A percentile compares a stretch with the other conserved stretches of the same genome.
phyloP scores from a whole-genome alignment of 2,797 vertebrate species.

The Lutjanus argentimaculatus region DNA sequence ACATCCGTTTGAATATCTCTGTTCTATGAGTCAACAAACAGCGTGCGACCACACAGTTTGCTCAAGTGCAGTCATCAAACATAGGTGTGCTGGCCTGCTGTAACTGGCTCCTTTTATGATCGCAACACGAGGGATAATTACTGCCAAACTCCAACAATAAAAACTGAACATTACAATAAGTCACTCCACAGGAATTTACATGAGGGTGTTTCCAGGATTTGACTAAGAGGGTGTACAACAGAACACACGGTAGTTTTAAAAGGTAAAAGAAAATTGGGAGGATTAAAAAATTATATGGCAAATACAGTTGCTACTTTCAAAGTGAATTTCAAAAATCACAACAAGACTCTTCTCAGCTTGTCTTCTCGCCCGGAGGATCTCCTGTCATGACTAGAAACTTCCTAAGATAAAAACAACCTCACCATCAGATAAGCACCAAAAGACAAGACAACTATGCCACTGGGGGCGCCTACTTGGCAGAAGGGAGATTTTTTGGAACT shows the following conservation, averaged over 20 bases:
- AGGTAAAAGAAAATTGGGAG: not conserved
- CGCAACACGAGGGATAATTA: slow-evolving; percentile 5
- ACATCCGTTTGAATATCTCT: slow-evolving; percentile 4
- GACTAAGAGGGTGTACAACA: not conserved
- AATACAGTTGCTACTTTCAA: not conserved
- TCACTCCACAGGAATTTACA: slow-evolving; percentile 62
- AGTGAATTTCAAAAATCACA: slow-evolving; percentile 29
- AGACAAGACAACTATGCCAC: slow-evolving; percentile 37
- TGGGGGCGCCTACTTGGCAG: slow-evolving; percentile 32
- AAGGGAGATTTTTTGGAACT: slow-evolving; percentile 43
- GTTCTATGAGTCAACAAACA: slow-evolving; percentile 27
- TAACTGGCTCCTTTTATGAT: slow-evolving; percentile 46
- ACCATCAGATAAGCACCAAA: slow-evolving; percentile 61
- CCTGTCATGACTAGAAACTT: slow-evolving; percentile 53
- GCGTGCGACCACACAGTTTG: slow-evolving; percentile 6
- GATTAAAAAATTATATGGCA: slow-evolving; percentile 24
- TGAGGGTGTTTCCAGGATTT: slow-evolving; percentile 32
- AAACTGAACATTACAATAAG: slow-evolving; percentile 55
- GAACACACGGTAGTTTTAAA: slow-evolving; percentile 12
- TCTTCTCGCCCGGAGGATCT: slow-evolving; percentile 47
- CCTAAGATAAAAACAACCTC: slow-evolving; percentile 38
- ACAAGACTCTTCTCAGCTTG: slow-evolving; percentile 27
- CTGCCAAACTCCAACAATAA: slow-evolving; percentile 56
- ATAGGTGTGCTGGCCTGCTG: slow-evolving; percentile 59
- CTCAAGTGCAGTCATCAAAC: slow-evolving; percentile 43